phyloP scores from a whole-genome alignment of 2,113 vertebrate species.

The Salminus brasiliensis region DNA sequence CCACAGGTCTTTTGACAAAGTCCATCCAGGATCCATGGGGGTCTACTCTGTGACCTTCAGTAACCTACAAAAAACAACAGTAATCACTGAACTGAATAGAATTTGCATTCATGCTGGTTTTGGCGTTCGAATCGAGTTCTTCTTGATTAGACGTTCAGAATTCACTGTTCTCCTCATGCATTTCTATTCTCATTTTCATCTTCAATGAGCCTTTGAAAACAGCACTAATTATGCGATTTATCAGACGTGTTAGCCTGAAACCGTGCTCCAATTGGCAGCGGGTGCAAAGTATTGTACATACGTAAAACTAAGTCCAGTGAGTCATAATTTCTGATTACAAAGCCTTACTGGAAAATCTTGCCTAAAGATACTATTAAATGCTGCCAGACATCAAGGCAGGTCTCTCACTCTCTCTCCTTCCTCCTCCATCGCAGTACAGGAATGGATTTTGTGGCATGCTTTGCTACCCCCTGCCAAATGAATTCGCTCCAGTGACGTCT shows the following conservation, averaged over 20 bases:
- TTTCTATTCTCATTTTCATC: slow-evolving; percentile 22
- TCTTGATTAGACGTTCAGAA: neutral
- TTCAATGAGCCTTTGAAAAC: slow-evolving; percentile 45
- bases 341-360: slow-evolving; percentile 65
- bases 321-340: slow-evolving; percentile 66
- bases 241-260: slow-evolving; percentile 56
- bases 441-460: slow-evolving; percentile 43
- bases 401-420: slow-evolving; percentile 52
- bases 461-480: slow-evolving; percentile 40
- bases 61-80: slow-evolving; percentile 65
- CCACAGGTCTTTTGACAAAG: slow-evolving; percentile 88
- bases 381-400: slow-evolving; percentile 65
- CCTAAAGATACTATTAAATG: slow-evolving; percentile 68
- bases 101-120: too few species aligned
- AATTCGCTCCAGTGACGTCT: slow-evolving; percentile 41
- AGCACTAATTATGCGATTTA: slow-evolving; percentile 51
- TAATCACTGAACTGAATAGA: neutral
- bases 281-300: slow-evolving; percentile 53
- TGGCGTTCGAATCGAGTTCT: too few species aligned
- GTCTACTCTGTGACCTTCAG: slow-evolving; percentile 83
- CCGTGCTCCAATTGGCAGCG: slow-evolving; percentile 36
- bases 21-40: slow-evolving; percentile 90
- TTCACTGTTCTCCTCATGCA: neutral
- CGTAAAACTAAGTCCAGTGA: slow-evolving; percentile 55
- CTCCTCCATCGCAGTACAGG: slow-evolving; percentile 34